Evolutionary conservation across 1,140 invertebrate species (phyloP).

Genomic region (Nymphalis io): DNA sequence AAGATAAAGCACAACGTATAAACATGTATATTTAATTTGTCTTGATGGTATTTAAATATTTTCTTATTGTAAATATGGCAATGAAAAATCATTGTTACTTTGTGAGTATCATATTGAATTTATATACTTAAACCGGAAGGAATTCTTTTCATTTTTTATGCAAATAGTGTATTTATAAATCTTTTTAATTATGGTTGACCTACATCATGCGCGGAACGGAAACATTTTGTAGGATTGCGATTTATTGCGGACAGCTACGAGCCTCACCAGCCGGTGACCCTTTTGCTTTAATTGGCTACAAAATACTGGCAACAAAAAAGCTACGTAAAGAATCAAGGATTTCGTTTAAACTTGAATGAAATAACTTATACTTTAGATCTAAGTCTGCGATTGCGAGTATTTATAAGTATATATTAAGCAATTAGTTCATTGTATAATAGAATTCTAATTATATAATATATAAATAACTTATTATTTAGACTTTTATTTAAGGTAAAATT

Average conservation of each 20-base stretch:
- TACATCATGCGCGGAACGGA: constrained; percentile 57
- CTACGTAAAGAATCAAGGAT: constrained; percentile 44
- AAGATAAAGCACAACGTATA: no score
- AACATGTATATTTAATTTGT: no score
- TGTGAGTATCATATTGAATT: constrained; percentile 4
- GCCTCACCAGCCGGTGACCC: constrained; percentile 62
- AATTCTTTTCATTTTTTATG: constrained; percentile 35
- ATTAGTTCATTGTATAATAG: no score
- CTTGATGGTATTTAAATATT: not conserved
- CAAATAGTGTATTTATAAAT: constrained; percentile 44
- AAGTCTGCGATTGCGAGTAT: not conserved
- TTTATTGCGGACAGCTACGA: constrained; percentile 68
- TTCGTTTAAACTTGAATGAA: not conserved
- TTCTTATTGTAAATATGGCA: not conserved
- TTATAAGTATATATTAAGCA: not conserved
- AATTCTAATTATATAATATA: no score
- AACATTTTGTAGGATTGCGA: constrained; percentile 76
- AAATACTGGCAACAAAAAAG: constrained; percentile 70
- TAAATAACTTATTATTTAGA: no score
- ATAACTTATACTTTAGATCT: not conserved
- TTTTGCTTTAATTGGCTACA: constrained; percentile 76
- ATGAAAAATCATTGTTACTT: not conserved
- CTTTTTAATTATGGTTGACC: constrained; percentile 44
- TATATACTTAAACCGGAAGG: constrained; percentile 19
- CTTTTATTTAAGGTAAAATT: no score